A percentile compares a stretch with the other conserved stretches of the same genome.
phyloP scores from a whole-genome alignment of 2,888 invertebrate genomes.

The Hemicrepidius hirtus region DNA sequence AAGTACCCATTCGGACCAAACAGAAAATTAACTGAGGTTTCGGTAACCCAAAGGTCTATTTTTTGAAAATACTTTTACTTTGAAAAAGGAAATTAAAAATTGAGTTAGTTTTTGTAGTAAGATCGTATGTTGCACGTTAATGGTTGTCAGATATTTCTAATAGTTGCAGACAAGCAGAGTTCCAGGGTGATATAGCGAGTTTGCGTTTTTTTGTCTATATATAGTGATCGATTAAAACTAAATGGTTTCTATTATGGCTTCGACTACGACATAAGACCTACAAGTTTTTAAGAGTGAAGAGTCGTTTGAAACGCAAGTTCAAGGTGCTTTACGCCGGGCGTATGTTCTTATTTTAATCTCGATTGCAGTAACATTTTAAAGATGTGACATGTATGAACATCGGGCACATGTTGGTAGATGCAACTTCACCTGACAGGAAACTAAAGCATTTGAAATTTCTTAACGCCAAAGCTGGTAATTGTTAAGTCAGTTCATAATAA shows the following conservation, averaged over 20 bases:
- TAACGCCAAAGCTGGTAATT: constrained; percentile 13
- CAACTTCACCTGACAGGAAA: constrained; percentile 5
- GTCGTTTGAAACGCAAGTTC: constrained; percentile 21
- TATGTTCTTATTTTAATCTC: constrained; percentile 28
- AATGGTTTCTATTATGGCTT: constrained; percentile 30
- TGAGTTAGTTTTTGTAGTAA: no score
- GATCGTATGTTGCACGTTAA: constrained; percentile 24
- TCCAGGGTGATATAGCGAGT: constrained; percentile 32
- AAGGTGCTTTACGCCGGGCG: constrained; percentile 7
- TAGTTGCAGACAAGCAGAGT: constrained; percentile 20
- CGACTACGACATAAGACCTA: constrained; percentile 14
- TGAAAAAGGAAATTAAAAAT: not conserved
- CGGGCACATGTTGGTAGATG: not conserved
- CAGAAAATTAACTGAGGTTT: no score
- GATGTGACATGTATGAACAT: constrained; percentile 23
- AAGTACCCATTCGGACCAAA: no score
- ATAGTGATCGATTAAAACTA: constrained; percentile 33
- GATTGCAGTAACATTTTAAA: constrained; percentile 16
- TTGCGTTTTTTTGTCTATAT: constrained; percentile 27
- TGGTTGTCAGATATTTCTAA: constrained; percentile 31
- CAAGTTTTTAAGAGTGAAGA: constrained; percentile 29
- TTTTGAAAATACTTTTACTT: no score
- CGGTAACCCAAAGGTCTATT: no score
- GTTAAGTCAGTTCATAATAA: constrained; percentile 13
- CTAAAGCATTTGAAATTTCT: constrained; percentile 17